Conservation (phyloP, 2,888 invertebrate species). For the Megalurothrips usitatus region DNA sequence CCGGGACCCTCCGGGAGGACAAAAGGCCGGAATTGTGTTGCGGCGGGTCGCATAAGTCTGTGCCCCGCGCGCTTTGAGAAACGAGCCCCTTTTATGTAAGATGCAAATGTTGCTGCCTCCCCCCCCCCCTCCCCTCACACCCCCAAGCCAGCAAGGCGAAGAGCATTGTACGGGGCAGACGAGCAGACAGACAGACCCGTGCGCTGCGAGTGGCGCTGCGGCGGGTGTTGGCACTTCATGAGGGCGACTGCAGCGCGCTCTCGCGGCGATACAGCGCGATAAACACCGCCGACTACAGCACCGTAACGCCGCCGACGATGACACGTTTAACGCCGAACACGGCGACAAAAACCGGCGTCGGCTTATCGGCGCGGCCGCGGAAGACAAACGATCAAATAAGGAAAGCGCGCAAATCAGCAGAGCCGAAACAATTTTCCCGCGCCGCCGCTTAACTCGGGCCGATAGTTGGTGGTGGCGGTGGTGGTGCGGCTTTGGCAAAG, state of each 20-base stretch:
- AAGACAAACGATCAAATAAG: not conserved
- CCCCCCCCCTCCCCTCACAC: not conserved
- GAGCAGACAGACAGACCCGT: not conserved
- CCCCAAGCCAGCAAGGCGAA: not conserved
- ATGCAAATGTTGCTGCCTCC: not conserved
- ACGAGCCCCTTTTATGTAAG: slow-evolving; percentile 26
- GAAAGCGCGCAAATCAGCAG: no score
- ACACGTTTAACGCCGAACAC: no score
- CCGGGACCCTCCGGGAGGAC: not conserved
- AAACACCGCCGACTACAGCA: not conserved
- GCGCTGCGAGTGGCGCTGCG: not conserved
- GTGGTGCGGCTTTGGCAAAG: no score
- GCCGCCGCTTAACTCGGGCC: no score
- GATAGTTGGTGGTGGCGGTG: no score
- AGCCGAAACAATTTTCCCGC: no score
- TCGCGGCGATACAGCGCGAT: not conserved
- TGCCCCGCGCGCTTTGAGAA: slow-evolving; percentile 9
- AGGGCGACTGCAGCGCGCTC: not conserved
- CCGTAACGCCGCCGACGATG: not conserved
- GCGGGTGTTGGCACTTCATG: not conserved
- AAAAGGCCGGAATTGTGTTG: slow-evolving; percentile 22
- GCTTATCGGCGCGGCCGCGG: not conserved
- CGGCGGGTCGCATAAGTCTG: slow-evolving; percentile 25
- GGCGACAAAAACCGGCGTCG: no score
- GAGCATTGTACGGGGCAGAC: slow-evolving; percentile 9